A percentile compares a stretch with the other conserved stretches of the same genome.
These are phyloP conservation scores for Heliconius aoede DNA, from an alignment of 2,888 invertebrate genomes.

Conservation along the genomic window DNA sequence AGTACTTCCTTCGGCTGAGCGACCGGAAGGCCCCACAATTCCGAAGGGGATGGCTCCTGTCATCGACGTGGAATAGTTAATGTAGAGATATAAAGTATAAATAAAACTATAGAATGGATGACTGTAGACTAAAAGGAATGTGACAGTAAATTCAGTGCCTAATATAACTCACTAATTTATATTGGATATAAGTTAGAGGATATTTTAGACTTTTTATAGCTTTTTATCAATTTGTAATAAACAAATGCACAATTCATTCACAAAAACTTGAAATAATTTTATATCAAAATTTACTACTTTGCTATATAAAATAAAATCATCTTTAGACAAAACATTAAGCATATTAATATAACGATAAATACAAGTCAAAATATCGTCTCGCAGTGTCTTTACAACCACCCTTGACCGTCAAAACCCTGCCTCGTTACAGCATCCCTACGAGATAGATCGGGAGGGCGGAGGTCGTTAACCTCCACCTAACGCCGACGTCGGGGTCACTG, in stretches of 20 bases:
- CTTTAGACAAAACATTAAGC: not conserved
- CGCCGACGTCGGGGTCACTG: constrained; percentile 42
- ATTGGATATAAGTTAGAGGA: too few relatives aligned
- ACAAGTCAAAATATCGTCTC: not conserved
- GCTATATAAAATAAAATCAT: not conserved
- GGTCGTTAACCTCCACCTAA: constrained; percentile 36
- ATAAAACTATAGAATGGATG: not conserved
- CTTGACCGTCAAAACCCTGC: constrained; percentile 40
- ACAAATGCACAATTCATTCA: not conserved
- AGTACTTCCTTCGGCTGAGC: constrained; percentile 6
- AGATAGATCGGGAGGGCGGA: constrained; percentile 37
- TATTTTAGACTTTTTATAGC: too few relatives aligned
- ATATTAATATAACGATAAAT: not conserved
- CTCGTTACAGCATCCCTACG: constrained; percentile 35
- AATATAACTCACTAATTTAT: not conserved
- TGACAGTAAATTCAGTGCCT: not conserved
- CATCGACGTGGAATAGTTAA: constrained; percentile 20
- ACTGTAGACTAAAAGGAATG: not conserved
- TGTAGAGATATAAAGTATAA: constrained; percentile 6
- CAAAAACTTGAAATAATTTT: not conserved
- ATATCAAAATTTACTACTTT: not conserved
- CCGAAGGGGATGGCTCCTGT: constrained; percentile 24
- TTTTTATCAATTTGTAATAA: too few relatives aligned
- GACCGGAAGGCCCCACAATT: constrained; percentile 15
- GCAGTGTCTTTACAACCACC: constrained; percentile 15